phyloP scores from a whole-genome alignment of 2,797 vertebrate species.

The Esox lucius region DNA sequence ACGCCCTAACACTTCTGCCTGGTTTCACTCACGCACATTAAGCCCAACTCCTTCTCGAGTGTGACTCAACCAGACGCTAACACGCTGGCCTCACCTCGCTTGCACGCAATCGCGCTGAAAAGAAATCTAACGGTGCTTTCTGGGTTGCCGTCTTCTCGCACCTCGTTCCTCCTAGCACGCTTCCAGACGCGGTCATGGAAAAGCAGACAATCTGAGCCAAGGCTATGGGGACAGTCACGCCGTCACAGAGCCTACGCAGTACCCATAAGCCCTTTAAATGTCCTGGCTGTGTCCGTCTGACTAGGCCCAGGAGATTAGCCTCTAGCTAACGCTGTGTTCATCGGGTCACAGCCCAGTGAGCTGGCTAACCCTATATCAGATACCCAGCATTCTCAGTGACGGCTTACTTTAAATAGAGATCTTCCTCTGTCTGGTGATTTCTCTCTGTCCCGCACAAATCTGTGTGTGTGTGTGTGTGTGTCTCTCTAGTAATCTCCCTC shows the following conservation, averaged over 20 bases:
- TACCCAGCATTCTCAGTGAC: slow-evolving; percentile 40
- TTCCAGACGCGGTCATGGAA: not conserved
- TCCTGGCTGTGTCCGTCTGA: slow-evolving; percentile 45
- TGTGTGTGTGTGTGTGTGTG: no score
- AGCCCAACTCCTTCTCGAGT: not conserved
- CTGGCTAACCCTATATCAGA: not conserved
- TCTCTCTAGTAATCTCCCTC: not conserved
- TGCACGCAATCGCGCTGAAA: slow-evolving; percentile 22
- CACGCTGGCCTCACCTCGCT: not conserved
- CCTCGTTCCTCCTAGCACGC: not conserved
- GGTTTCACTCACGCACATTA: not conserved
- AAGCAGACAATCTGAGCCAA: not conserved
- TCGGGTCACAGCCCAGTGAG: not conserved
- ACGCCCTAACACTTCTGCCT: slow-evolving; percentile 8
- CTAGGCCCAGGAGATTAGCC: slow-evolving; percentile 63
- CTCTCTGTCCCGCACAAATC: not conserved
- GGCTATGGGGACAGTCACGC: slow-evolving; percentile 31
- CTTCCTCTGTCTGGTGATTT: slow-evolving; percentile 8
- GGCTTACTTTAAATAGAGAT: slow-evolving; percentile 68
- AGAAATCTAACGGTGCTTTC: slow-evolving; percentile 34
- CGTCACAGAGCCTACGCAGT: slow-evolving; percentile 66
- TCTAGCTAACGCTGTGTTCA: slow-evolving; percentile 45
- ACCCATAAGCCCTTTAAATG: slow-evolving; percentile 57
- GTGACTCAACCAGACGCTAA: slow-evolving; percentile 4
- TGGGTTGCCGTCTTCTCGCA: not conserved